phyloP scores from a whole-genome alignment of 2,113 vertebrate genomes.

The Mohoua ochrocephala region DNA sequence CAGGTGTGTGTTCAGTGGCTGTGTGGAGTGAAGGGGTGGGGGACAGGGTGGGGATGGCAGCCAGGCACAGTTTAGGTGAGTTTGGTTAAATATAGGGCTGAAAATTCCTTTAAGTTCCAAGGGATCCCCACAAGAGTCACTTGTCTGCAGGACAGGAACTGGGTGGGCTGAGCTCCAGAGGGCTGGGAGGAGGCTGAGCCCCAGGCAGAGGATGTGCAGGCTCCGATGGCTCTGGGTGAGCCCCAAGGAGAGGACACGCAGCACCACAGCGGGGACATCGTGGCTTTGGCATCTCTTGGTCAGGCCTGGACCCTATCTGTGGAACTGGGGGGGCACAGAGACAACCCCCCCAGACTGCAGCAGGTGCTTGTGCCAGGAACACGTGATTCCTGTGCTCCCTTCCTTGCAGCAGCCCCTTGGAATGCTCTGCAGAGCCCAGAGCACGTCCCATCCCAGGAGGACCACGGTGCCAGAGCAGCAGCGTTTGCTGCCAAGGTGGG shows the following conservation, averaged over 20 bases:
- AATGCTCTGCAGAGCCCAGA: rapidly evolving
- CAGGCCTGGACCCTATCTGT: neutral
- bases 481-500: neutral
- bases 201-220: neutral
- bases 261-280: rapidly evolving
- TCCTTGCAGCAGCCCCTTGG: neutral
- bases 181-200: neutral
- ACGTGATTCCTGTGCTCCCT: rapidly evolving
- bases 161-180: neutral
- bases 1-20: neutral
- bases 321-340: neutral
- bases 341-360: neutral
- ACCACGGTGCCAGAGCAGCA: rapidly evolving
- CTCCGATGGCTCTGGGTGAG: neutral
- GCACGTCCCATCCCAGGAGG: rapidly evolving
- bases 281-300: neutral
- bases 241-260: rapidly evolving
- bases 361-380: neutral
- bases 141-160: neutral
- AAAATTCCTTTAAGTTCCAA: neutral
- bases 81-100: neutral
- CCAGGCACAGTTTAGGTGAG: rapidly evolving
- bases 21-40: neutral
- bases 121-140: rapidly evolving
- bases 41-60: rapidly evolving